Evolutionary conservation across 2,888 invertebrate species (phyloP), one percentile per base, ranked within the genome.

Genomic region (Mythimna lalbum): DNA sequence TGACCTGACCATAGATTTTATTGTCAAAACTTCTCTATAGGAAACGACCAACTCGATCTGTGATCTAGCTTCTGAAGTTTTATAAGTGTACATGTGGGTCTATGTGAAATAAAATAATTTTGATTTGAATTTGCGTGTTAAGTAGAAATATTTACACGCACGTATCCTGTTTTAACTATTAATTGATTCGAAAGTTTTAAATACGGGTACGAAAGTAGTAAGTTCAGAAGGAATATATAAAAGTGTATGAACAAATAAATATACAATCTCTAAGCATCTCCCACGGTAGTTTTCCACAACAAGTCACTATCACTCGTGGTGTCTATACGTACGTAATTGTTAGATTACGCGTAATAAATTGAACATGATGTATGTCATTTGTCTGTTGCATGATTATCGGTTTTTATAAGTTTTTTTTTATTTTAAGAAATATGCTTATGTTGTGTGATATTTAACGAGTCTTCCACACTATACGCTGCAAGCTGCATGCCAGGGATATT

Each of bases 201-300:
- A 36, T 10, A 36, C 9, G 2, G 12, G 14, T 39, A 39, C 4
- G 2, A 4, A 14, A 4, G 39, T 39, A 14, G 12, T 39, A 14
- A 39, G 12, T 14, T 39, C 21, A 52, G 5, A 12, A 21, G 5
- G 5, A 23, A 52, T 21, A 52, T 5, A 50, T 50, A 21, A 52
- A 52, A 52, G 5, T 21, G 0, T 2, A 23, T 27, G n/a, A 31
- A 33, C 19, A 10, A 56, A 23, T 4, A 43, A 56, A 33, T 50
- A 33, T 31, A 61, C 12, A 19, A 7, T 31, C n/a, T 12, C 14
- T 55, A n/a, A 57, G 19, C 1, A 31, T 62, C 19, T 75, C 43
- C 55, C 64, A 64, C 71, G 56, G 71, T 53, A 82, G 73, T 70
- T 84, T 86, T 80, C 83, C 69, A 83, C 86, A 81, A 83, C 75